Conservation (phyloP, 2,888 invertebrate genomes). For the Phyllotreta striolata region DNA sequence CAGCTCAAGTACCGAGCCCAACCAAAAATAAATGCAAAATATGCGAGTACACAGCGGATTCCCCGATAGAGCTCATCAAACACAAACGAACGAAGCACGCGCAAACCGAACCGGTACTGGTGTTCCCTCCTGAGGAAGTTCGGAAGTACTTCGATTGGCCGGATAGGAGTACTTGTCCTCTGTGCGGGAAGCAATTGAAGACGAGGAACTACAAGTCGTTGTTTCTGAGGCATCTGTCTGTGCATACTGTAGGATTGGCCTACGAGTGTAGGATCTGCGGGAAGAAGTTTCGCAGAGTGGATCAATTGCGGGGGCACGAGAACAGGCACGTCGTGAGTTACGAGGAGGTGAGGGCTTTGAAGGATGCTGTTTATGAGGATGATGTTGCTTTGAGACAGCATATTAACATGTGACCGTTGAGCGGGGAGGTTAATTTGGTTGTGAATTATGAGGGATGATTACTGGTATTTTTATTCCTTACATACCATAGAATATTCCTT, state of each 20-base stretch:
- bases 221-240: slow-evolving; percentile 40
- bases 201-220: slow-evolving; percentile 36
- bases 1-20: slow-evolving; percentile 17
- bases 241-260: slow-evolving; percentile 34
- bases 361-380: slow-evolving; percentile 15
- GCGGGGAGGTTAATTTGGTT: no score
- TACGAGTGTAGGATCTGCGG: slow-evolving; percentile 39
- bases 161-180: slow-evolving; percentile 38
- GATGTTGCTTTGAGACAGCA: slow-evolving; percentile 10
- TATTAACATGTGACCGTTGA: background rate
- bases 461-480: no score
- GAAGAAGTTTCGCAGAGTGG: slow-evolving; percentile 38
- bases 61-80: slow-evolving; percentile 36
- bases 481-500: no score
- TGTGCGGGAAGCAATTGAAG: slow-evolving; percentile 39
- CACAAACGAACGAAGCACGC: slow-evolving; percentile 29
- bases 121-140: slow-evolving; percentile 33
- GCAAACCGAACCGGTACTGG: slow-evolving; percentile 27
- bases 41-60: slow-evolving; percentile 33
- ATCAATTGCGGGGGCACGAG: slow-evolving; percentile 42
- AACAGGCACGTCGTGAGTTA: slow-evolving; percentile 37
- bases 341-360: slow-evolving; percentile 17
- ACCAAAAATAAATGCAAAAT: slow-evolving; percentile 28
- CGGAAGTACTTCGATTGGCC: slow-evolving; percentile 40
- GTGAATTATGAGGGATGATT: no score